Percentiles rank a stretch among this genome's conserved stretches.
These are phyloP conservation scores for Drosophila nikananu DNA, from an alignment of 1,140 invertebrate species.

Conservation along the genomic window DNA sequence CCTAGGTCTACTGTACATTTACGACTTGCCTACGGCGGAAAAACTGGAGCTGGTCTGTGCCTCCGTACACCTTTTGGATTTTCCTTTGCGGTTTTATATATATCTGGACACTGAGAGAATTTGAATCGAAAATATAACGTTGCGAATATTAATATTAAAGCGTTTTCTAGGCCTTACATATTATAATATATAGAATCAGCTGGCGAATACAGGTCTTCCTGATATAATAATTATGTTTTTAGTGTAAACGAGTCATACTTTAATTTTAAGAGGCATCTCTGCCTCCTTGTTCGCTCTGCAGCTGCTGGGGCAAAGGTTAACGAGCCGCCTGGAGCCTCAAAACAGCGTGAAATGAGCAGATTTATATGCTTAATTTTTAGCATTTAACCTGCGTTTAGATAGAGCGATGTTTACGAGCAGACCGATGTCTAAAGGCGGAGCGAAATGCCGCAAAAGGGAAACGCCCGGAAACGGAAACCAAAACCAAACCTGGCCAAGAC, in stretches of 20 bases:
- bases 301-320: constrained; percentile 17
- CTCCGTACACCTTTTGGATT: constrained; percentile 12
- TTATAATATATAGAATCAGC: background rate
- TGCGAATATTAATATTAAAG: background rate
- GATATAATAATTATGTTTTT: background rate
- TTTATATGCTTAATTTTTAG: constrained; percentile 57
- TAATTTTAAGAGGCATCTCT: background rate
- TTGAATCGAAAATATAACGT: too few relatives aligned
- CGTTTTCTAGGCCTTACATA: background rate
- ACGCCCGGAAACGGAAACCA: background rate
- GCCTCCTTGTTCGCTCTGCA: constrained; percentile 4
- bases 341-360: constrained; percentile 64
- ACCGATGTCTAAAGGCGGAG: background rate
- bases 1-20: constrained; percentile 40
- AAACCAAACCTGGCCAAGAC: background rate
- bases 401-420: constrained; percentile 18
- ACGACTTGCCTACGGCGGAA: constrained; percentile 30
- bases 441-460: background rate
- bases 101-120: constrained; percentile 2
- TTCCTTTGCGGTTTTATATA: constrained; percentile 32
- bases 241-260: background rate
- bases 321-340: constrained; percentile 49
- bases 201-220: background rate
- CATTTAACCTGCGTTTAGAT: constrained; percentile 53
- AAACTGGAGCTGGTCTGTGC: constrained; percentile 7